Conservation (phyloP, 2,888 invertebrate genomes). For the Mesorhabditis belari region DNA sequence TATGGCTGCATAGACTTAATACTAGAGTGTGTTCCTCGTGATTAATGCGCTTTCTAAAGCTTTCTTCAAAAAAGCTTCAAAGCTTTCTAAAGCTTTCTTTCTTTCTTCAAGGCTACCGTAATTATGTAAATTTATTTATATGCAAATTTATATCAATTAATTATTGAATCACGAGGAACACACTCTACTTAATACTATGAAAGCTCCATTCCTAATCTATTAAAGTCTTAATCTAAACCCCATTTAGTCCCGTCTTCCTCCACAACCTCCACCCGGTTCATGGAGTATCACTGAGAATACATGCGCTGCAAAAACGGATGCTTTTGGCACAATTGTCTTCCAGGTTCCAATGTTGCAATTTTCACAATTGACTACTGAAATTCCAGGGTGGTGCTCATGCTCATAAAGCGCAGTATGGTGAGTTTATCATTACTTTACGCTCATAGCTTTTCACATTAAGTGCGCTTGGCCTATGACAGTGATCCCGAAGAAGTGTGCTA, state of each 20-base stretch:
- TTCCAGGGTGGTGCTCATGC: slow-evolving; percentile 48
- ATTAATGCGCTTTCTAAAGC: not conserved
- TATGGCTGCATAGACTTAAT: slow-evolving; percentile 4
- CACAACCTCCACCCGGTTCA: slow-evolving; percentile 4
- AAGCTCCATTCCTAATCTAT: too few species aligned
- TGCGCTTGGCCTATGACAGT: slow-evolving; percentile 87
- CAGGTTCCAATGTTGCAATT: slow-evolving; percentile 25
- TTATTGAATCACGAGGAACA: too few species aligned
- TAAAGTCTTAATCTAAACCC: too few species aligned
- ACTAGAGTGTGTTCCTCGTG: too few species aligned
- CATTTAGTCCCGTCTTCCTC: too few species aligned
- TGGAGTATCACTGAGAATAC: slow-evolving; percentile 66
- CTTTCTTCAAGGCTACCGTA: too few species aligned
- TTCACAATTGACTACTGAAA: not conserved
- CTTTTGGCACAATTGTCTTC: slow-evolving; percentile 93
- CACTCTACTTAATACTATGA: too few species aligned
- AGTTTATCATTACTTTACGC: too few species aligned
- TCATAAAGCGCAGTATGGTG: slow-evolving; percentile 54
- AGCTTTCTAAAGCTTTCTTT: too few species aligned
- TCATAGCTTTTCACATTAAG: too few species aligned
- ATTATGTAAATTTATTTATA: too few species aligned
- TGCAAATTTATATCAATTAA: too few species aligned
- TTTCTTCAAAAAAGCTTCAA: not conserved
- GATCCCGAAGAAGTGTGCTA: slow-evolving; percentile 85
- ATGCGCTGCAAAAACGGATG: slow-evolving; percentile 79